Base-by-base conservation (phyloP, 1,140 invertebrate species). In the Saxidomus purpurata region DNA sequence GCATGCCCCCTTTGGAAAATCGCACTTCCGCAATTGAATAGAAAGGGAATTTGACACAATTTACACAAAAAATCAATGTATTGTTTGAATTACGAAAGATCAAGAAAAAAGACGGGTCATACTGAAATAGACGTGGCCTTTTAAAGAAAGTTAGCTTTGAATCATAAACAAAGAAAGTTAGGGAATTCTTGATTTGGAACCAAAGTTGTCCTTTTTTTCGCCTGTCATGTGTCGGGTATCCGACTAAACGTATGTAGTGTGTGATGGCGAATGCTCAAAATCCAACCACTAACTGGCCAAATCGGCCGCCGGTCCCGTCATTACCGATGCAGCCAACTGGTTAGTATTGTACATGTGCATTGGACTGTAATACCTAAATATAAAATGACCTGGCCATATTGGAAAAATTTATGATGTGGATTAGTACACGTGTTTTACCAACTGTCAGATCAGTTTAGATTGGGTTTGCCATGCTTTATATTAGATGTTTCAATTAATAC, bases 1-100 rank as follows among this genome's bases (percentile, higher is more conserved):
- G 80, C 80, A 82, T 82, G 80, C 80, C 25, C 80, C 6, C 25
- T 19, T 25, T 1, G 4, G 15, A 17, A 13, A 40, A n/a, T 63
- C 28, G 52, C 61, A 82, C 80, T 82, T 82, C 80, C 80, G 80
- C 36, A 36, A 59, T 61, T 9, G 22, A 36, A 8, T 17, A 55
- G 79, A 81, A 63, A 82, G 52, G 28, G 31, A 63, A 25, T 63
- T 82, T 47, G 52, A 61, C 49, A 40, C 80, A 67, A 43, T 43
- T 63, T 63, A 6, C 22, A 1, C 22, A 38, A 74, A n/a, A 25
- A 74, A 74, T 74, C 40, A 28, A 74, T 38, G 36, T 74, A 38
- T 2, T 9, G 31, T 38, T 40, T n/a, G 4, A 19, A 9, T 2
- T 28, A 63, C 22, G n/a, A 25, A 63, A 63, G 59, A 63, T 63